Conservation (phyloP, 2,113 vertebrate species). For the Prionailurus viverrinus region DNA sequence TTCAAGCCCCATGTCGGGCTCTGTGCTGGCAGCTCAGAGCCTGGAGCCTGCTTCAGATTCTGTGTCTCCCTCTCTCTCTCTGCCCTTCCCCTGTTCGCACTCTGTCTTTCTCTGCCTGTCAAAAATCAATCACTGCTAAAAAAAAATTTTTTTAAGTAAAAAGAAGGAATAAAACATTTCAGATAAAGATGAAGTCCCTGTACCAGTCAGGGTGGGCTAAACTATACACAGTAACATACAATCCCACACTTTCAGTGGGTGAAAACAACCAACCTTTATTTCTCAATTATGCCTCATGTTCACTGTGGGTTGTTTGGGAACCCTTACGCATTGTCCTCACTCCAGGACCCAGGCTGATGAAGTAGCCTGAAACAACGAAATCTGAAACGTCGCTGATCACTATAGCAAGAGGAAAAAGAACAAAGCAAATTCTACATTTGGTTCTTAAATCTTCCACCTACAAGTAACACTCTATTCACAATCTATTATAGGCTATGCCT, state of each 20-base stretch:
- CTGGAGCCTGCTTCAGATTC: too few species aligned
- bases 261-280: not conserved
- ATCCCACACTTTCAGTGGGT: not conserved
- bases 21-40: too few species aligned
- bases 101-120: too few species aligned
- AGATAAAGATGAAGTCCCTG: not conserved
- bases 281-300: not conserved
- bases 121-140: too few species aligned
- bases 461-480: not conserved
- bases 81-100: too few species aligned
- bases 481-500: not conserved
- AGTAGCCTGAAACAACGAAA: not conserved
- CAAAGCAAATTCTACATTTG: not conserved
- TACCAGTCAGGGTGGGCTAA: not conserved
- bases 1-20: too few species aligned
- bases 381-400: not conserved
- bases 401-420: not conserved
- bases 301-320: not conserved
- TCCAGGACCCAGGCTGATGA: not conserved
- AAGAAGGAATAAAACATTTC: not conserved
- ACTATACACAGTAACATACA: not conserved
- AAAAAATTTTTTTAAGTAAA: not conserved
- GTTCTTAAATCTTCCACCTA: not conserved
- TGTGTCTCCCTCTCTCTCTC: too few species aligned
- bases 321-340: not conserved